Percentiles rank a stretch among this genome's conserved stretches.
Conservation (phyloP, 2,888 invertebrate genomes). For the Alitta virens region DNA sequence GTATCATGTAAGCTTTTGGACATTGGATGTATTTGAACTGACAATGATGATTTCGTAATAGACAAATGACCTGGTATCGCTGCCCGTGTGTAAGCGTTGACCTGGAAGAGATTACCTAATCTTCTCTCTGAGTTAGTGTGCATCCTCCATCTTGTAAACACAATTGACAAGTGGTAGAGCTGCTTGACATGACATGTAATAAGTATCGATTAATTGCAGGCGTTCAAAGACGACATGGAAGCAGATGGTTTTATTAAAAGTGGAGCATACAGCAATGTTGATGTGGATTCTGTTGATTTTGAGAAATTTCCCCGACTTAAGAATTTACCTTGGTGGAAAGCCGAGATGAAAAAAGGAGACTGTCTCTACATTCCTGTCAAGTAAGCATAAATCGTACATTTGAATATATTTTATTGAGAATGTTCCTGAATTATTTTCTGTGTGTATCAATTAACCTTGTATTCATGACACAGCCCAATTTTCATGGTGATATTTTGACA, state of each 20-base stretch:
- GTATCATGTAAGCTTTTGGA: too few relatives aligned
- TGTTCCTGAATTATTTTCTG: neutral
- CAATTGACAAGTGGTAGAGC: too few relatives aligned
- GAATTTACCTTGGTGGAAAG: conserved; percentile 38
- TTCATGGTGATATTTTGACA: neutral
- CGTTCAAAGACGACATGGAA: neutral
- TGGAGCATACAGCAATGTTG: conserved; percentile 37
- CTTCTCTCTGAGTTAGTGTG: conserved; percentile 43
- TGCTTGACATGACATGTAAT: neutral
- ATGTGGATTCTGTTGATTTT: conserved; percentile 45
- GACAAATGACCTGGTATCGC: conserved; percentile 33
- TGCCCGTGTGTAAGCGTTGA: conserved; percentile 31
- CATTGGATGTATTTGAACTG: neutral
- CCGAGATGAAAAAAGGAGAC: conserved; percentile 42
- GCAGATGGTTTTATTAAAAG: conserved; percentile 27
- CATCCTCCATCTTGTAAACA: too few relatives aligned
- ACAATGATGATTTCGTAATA: neutral
- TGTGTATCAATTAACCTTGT: neutral
- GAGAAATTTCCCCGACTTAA: conserved; percentile 35
- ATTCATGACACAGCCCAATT: neutral
- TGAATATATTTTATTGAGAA: too few relatives aligned
- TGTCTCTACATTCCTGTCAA: conserved; percentile 46
- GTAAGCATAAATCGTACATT: conserved; percentile 27
- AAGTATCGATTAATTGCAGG: neutral
- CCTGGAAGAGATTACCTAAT: conserved; percentile 39